Base-by-base conservation (phyloP, 2,888 invertebrate genomes). In the Drosophila formosana region DNA sequence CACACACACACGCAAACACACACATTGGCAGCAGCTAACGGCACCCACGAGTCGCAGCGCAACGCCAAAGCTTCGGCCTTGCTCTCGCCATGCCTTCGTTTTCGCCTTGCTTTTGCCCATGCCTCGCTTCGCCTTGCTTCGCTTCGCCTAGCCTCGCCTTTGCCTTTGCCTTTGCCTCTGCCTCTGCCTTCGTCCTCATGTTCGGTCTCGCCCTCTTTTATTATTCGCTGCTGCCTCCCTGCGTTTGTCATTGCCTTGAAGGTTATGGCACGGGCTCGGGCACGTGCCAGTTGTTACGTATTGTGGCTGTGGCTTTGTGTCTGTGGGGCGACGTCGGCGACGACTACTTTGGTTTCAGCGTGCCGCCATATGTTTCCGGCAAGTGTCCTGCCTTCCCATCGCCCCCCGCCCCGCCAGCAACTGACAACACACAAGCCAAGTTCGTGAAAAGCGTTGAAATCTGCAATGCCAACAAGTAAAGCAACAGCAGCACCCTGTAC, bases 321-420 rank as follows among this genome's bases (percentile, higher is more conserved):
- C 18, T 72, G 37, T 70, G 63, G 61, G 50, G 45, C 56, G 63
- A 32, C n/a, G 1, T 1, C n/a, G 34, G 65, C 64, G 52, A 64
- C 78, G 55, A 65, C 77, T 79, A 75, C 75, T 82, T 85, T 83
- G 85, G 83, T 82, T 85, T 83, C 81, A 83, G 85, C 85, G 81
- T 81, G 85, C 79, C 73, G 82, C 83, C 83, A 83, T 83, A 83
- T 83, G 83, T 83, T 83, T 83, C 83, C 83, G 83, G 85, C 85
- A 85, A 83, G 82, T 83, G 85, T 82, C 80, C 82, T 77, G 71
- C 64, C 64, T 53, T 30, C n/a, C 63, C 53, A 49, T 11, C 34
- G 18, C 13, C 23, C 5, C 18, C 6, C 7, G 39, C 9, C 18
- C 23, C 8, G 1, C 4, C n/a, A 4, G n/a, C 13, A 13, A 18